Percentiles rank a stretch among this genome's conserved stretches.
phyloP scores from a whole-genome alignment of 2,797 vertebrate genomes.

The Morelia viridis region DNA sequence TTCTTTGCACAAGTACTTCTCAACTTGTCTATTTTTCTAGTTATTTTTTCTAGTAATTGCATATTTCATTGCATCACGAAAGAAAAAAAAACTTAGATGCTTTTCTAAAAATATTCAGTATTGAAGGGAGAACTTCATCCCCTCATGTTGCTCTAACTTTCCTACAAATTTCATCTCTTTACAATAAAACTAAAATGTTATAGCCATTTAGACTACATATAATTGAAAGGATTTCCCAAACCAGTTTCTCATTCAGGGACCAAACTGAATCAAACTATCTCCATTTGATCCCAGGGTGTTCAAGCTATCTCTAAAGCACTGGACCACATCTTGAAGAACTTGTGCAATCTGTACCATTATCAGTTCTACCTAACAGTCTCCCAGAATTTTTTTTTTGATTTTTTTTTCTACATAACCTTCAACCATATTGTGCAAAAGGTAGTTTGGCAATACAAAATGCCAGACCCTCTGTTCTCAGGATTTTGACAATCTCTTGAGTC shows the following conservation, averaged over 20 bases:
- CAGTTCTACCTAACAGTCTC: background rate
- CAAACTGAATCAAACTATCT: background rate
- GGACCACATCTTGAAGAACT: background rate
- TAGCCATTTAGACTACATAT: background rate
- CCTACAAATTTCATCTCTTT: no score
- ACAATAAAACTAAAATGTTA: background rate
- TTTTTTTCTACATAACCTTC: background rate
- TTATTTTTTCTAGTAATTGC: no score
- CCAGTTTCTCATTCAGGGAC: background rate
- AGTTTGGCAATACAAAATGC: background rate
- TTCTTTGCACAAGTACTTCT: no score
- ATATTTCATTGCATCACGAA: no score
- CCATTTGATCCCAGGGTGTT: background rate
- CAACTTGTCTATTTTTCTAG: no score
- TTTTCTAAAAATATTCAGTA: no score
- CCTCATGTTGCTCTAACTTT: no score
- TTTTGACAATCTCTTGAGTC: background rate
- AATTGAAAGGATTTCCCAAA: background rate
- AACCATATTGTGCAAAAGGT: background rate
- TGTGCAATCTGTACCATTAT: background rate
- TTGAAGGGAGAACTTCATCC: no score
- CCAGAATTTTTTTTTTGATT: background rate
- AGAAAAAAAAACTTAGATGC: no score
- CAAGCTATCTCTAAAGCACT: background rate
- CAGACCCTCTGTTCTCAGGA: background rate